Conservation (phyloP, 2,888 invertebrate species). For the Gastrophysa polygoni region DNA sequence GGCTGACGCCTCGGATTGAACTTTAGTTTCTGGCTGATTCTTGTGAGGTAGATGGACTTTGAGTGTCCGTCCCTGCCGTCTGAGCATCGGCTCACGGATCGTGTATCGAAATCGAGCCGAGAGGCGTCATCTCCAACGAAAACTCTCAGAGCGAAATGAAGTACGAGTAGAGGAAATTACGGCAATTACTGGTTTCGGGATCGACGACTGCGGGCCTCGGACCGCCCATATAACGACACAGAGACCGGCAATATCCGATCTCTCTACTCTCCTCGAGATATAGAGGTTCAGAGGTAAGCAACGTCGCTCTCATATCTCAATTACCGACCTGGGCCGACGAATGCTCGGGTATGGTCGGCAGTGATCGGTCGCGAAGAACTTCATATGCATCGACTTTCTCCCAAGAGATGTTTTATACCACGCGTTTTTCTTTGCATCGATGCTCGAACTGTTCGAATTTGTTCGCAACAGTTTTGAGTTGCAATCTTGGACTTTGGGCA, state of each 20-base stretch:
- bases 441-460: too few relatives aligned
- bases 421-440: too few relatives aligned
- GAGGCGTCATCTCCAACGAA: conserved; percentile 46
- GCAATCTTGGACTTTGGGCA: too few relatives aligned
- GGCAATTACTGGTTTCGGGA: conserved; percentile 57
- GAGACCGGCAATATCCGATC: conserved; percentile 47
- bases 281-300: not conserved
- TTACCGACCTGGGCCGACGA: conserved; percentile 38
- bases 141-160: conserved; percentile 49
- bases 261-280: conserved; percentile 32
- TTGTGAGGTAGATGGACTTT: too few relatives aligned
- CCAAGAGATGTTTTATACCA: too few relatives aligned
- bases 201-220: conserved; percentile 53
- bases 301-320: conserved; percentile 53
- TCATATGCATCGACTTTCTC: too few relatives aligned
- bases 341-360: conserved; percentile 14
- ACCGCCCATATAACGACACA: conserved; percentile 59
- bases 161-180: conserved; percentile 57
- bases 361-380: conserved; percentile 13
- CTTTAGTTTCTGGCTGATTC: too few relatives aligned
- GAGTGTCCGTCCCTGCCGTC: not conserved
- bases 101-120: conserved; percentile 45
- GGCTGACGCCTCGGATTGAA: too few relatives aligned
- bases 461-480: too few relatives aligned
- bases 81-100: not conserved